Evolutionary conservation across 2,797 vertebrate species (phyloP).

Genomic region (Enteromius mattozi): DNA sequence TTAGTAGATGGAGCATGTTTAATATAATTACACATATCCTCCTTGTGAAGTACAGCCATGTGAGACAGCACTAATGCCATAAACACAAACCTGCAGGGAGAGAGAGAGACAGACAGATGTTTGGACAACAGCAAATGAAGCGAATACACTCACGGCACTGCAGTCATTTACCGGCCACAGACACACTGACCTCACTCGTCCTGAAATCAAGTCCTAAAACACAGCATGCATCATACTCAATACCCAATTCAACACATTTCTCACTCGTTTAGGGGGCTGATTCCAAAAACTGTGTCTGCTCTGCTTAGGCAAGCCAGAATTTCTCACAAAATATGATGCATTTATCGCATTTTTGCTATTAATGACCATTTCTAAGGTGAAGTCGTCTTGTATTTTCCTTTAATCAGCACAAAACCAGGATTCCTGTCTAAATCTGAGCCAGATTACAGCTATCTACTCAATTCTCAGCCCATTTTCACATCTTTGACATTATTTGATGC

Average conservation of each 20-base stretch:
- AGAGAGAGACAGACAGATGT: constrained; percentile 78
- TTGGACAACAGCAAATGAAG: constrained; percentile 75
- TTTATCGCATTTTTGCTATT: no score
- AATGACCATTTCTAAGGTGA: background rate
- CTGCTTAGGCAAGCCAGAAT: no score
- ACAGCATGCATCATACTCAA: background rate
- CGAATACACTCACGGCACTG: constrained; percentile 65
- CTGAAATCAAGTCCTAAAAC: background rate
- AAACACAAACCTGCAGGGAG: constrained; percentile 81
- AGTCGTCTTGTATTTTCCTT: background rate
- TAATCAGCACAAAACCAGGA: background rate
- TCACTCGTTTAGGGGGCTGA: no score
- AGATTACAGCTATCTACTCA: background rate
- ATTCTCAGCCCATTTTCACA: background rate
- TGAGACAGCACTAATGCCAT: constrained; percentile 82
- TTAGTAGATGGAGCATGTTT: constrained; percentile 77
- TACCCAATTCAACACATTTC: background rate
- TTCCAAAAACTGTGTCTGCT: no score
- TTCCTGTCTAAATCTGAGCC: no score
- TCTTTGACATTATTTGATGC: background rate
- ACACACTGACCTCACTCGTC: constrained; percentile 23
- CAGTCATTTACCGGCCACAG: constrained; percentile 61
- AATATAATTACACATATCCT: constrained; percentile 84
- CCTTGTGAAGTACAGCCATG: constrained; percentile 73
- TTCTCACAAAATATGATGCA: no score